Evolutionary conservation across 1,140 invertebrate species (phyloP).

Genomic region (Atta cephalotes): DNA sequence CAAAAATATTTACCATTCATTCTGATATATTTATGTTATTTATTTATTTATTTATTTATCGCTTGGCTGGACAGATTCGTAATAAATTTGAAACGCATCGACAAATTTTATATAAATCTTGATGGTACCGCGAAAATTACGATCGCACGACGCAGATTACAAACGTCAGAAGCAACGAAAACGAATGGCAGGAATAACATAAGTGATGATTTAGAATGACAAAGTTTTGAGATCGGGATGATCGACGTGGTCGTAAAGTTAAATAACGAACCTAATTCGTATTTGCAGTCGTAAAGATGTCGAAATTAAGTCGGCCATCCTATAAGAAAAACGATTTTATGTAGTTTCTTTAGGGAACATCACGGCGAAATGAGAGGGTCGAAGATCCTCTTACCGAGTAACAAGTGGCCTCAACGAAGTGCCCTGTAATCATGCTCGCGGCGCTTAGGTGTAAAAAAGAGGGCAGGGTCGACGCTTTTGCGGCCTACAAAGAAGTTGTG

Average conservation of each 20-base stretch:
- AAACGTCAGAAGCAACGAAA: neutral
- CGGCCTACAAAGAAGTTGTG: neutral
- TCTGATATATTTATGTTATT: neutral
- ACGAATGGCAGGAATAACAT: neutral
- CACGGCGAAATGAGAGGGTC: conserved; percentile 36
- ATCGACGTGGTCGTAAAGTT: conserved; percentile 21
- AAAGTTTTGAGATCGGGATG: neutral
- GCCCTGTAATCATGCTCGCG: conserved; percentile 43
- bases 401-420: conserved; percentile 50
- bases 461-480: neutral
- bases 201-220: neutral
- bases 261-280: conserved; percentile 20
- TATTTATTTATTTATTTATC: conserved; percentile 2
- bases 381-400: conserved; percentile 53
- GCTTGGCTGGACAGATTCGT: neutral
- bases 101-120: conserved; percentile 6
- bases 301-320: conserved; percentile 1
- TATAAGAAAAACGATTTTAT: conserved; percentile 43
- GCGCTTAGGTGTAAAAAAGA: conserved; percentile 21
- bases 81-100: neutral
- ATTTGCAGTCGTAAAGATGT: neutral
- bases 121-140: neutral
- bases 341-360: conserved; percentile 51
- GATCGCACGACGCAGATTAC: neutral
- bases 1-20: conserved; percentile 7